Evolutionary conservation across 1,140 invertebrate genomes (phyloP).

Genomic region (Whitmania pigra): DNA sequence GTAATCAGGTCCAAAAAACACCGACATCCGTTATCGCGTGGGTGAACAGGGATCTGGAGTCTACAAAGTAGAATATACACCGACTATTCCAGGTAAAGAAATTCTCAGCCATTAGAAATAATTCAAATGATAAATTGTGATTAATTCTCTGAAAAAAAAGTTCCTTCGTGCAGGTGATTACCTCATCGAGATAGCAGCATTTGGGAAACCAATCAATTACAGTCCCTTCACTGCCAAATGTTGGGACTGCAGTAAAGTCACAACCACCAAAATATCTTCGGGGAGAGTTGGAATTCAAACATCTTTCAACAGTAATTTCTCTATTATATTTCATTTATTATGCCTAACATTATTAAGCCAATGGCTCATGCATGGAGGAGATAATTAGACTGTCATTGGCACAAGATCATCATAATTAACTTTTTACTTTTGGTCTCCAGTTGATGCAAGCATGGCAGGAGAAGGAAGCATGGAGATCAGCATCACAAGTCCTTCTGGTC

Average conservation of each 20-base stretch:
- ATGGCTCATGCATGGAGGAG: no score
- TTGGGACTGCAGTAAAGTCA: slow-evolving; percentile 82
- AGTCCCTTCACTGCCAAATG: slow-evolving; percentile 89
- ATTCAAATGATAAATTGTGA: no score
- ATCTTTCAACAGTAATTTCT: slow-evolving; percentile 69
- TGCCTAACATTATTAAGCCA: no score
- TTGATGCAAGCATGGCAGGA: slow-evolving; percentile 87
- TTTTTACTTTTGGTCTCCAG: slow-evolving; percentile 43
- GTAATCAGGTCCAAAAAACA: slow-evolving; percentile 8
- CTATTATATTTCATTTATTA: no score
- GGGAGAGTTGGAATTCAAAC: slow-evolving; percentile 80
- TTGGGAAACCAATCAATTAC: slow-evolving; percentile 69
- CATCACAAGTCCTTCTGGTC: slow-evolving; percentile 69
- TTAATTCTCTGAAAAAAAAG: no score
- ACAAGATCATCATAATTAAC: no score
- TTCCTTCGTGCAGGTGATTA: slow-evolving; percentile 59
- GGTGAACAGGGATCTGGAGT: slow-evolving; percentile 52
- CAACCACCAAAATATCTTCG: slow-evolving; percentile 73
- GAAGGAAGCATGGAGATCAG: slow-evolving; percentile 96
- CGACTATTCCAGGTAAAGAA: slow-evolving; percentile 35
- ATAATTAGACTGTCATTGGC: no score
- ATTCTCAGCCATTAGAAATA: neutral
- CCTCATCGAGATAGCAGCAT: slow-evolving; percentile 73
- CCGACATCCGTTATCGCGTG: neutral
- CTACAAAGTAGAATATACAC: slow-evolving; percentile 74